phyloP scores from a whole-genome alignment of 2,888 invertebrate species.

The Sinohyriopsis cumingii region DNA sequence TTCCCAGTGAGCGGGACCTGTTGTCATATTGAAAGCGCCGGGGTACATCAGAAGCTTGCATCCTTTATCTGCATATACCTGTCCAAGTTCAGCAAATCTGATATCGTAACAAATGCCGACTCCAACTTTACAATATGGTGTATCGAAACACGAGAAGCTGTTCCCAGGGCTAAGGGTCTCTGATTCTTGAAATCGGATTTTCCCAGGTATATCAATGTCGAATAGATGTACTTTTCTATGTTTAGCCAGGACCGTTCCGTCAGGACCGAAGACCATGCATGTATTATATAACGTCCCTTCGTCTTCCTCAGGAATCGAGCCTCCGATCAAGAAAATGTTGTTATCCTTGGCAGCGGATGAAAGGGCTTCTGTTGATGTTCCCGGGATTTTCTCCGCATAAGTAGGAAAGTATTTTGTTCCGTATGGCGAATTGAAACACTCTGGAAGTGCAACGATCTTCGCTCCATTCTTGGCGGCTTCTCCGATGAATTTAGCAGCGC shows the following conservation, averaged over 20 bases:
- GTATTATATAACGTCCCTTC: slow-evolving; percentile 83
- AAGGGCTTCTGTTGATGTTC: slow-evolving; percentile 82
- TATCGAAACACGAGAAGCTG: slow-evolving; percentile 82
- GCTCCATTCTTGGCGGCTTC: slow-evolving; percentile 79
- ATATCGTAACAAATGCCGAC: slow-evolving; percentile 96
- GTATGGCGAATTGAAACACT: slow-evolving; percentile 96
- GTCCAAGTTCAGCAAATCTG: slow-evolving; percentile 87
- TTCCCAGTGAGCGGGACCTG: slow-evolving; percentile 95
- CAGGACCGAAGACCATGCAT: slow-evolving; percentile 87
- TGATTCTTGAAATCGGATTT: slow-evolving; percentile 94
- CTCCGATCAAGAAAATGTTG: slow-evolving; percentile 87
- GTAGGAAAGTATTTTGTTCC: slow-evolving; percentile 84
- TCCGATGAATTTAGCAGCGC: slow-evolving; percentile 82
- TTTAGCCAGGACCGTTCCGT: slow-evolving; percentile 84
- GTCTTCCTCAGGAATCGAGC: slow-evolving; percentile 88
- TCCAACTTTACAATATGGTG: slow-evolving; percentile 83
- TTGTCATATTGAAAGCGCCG: slow-evolving; percentile 96
- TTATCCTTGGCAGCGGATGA: slow-evolving; percentile 84
- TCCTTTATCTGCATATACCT: slow-evolving; percentile 72
- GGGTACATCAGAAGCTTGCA: slow-evolving; percentile 92
- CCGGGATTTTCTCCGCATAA: slow-evolving; percentile 90
- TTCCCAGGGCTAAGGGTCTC: slow-evolving; percentile 86
- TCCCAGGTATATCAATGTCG: slow-evolving; percentile 94
- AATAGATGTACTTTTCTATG: slow-evolving; percentile 96
- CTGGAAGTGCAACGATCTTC: slow-evolving; percentile 82